Evolutionary conservation across 2,113 vertebrate genomes (phyloP).

Genomic region (Holacanthus passer): DNA sequence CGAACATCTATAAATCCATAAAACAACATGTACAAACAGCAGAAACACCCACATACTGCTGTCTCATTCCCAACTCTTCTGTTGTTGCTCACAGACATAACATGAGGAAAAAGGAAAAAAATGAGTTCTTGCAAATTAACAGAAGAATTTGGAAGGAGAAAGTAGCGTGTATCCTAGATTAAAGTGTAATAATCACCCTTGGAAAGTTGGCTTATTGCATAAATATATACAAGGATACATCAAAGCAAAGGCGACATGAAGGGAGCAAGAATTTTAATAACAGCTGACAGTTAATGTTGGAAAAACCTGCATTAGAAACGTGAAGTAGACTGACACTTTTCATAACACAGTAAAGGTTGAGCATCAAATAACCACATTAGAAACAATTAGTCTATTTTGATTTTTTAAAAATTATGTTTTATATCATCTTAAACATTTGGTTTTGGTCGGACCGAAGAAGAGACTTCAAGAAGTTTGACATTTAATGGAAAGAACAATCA

Average conservation of each 20-base stretch:
- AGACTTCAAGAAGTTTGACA: background rate
- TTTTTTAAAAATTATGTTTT: too few relatives aligned
- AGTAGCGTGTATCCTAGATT: background rate
- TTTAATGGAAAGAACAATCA: background rate
- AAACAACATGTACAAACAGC: background rate
- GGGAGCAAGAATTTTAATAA: background rate
- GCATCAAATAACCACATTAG: background rate
- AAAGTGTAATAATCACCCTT: background rate
- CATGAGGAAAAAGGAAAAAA: too few relatives aligned
- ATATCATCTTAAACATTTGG: too few relatives aligned
- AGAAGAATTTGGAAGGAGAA: background rate
- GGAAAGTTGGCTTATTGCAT: background rate
- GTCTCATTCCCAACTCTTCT: background rate
- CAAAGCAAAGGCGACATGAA: background rate
- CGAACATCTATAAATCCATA: background rate
- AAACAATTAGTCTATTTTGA: background rate
- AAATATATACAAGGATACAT: background rate
- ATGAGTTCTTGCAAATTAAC: background rate
- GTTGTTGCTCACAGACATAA: background rate
- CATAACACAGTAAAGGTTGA: background rate
- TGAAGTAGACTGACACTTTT: background rate
- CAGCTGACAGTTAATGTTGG: background rate
- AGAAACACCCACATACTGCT: too few relatives aligned
- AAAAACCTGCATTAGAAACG: background rate
- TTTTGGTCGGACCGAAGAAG: background rate